Percentiles rank a stretch among this genome's conserved stretches.
Evolutionary conservation across 2,113 vertebrate species (phyloP).

Genomic region (Leuciscus idus): DNA sequence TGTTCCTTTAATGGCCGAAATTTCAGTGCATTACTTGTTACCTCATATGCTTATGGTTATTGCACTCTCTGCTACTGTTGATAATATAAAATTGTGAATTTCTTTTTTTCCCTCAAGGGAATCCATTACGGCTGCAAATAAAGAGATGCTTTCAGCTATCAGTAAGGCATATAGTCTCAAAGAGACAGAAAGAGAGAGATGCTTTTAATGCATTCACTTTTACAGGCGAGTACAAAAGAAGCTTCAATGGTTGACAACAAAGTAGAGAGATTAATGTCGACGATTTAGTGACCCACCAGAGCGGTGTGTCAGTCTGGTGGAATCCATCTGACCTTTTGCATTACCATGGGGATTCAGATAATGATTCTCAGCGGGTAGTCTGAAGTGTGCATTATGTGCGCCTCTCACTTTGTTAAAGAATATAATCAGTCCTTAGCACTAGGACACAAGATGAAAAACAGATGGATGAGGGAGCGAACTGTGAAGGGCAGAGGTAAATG

Average conservation of each 20-base stretch:
- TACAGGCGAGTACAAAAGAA: constrained; percentile 51
- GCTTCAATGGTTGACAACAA: constrained; percentile 31
- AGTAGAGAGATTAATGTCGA: constrained; percentile 58
- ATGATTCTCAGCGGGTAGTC: constrained; percentile 66
- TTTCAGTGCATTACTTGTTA: neutral
- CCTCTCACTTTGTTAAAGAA: constrained; percentile 69
- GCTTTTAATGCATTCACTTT: constrained; percentile 61
- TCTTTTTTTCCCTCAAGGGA: neutral
- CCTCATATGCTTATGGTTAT: neutral
- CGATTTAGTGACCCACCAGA: constrained; percentile 57
- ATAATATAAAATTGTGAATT: neutral
- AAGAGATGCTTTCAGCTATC: constrained; percentile 50
- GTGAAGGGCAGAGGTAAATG: constrained; percentile 69
- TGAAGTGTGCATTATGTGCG: constrained; percentile 64
- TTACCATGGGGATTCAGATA: constrained; percentile 63
- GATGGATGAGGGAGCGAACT: constrained; percentile 64
- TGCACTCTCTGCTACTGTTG: neutral
- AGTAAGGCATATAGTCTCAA: neutral
- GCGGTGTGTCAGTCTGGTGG: constrained; percentile 48
- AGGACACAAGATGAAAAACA: constrained; percentile 66
- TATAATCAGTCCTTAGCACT: constrained; percentile 66
- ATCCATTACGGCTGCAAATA: constrained; percentile 49
- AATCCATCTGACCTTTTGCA: constrained; percentile 71
- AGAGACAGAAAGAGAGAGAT: constrained; percentile 46
- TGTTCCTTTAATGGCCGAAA: neutral